A percentile compares a stretch with the other conserved stretches of the same genome.
Evolutionary conservation across 2,113 vertebrate genomes (phyloP).

Genomic region (Anser brachyrhynchus): DNA sequence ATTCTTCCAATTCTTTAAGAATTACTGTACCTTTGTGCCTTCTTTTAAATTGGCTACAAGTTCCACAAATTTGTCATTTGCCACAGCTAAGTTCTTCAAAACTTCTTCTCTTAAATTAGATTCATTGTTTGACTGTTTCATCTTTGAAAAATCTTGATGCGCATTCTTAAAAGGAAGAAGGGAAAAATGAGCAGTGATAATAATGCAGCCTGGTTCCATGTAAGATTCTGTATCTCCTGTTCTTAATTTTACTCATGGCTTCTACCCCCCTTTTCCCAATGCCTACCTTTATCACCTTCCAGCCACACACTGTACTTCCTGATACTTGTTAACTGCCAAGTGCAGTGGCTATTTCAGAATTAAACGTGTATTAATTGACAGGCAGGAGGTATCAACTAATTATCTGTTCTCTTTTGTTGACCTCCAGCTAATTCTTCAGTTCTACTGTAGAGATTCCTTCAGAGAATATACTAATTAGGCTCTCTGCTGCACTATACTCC

Average conservation of each 20-base stretch:
- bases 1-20: background rate
- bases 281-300: background rate
- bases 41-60: slow-evolving; percentile 93
- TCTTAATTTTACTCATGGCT: background rate
- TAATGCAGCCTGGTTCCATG: background rate
- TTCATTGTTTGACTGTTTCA: slow-evolving; percentile 95
- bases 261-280: background rate
- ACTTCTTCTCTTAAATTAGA: slow-evolving; percentile 95
- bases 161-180: slow-evolving; percentile 76
- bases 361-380: accelerated
- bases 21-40: slow-evolving; percentile 90
- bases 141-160: slow-evolving; percentile 95
- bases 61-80: slow-evolving; percentile 96
- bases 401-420: background rate
- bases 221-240: background rate
- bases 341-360: background rate
- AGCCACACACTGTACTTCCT: background rate
- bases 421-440: background rate
- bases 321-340: background rate
- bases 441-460: background rate
- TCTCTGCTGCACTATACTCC: background rate
- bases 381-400: background rate
- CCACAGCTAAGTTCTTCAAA: slow-evolving; percentile 94
- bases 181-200: background rate
- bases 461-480: background rate